A percentile compares a stretch with the other conserved stretches of the same genome.
Conservation (phyloP, 2,113 vertebrate genomes). For the Connochaetes taurinus region DNA sequence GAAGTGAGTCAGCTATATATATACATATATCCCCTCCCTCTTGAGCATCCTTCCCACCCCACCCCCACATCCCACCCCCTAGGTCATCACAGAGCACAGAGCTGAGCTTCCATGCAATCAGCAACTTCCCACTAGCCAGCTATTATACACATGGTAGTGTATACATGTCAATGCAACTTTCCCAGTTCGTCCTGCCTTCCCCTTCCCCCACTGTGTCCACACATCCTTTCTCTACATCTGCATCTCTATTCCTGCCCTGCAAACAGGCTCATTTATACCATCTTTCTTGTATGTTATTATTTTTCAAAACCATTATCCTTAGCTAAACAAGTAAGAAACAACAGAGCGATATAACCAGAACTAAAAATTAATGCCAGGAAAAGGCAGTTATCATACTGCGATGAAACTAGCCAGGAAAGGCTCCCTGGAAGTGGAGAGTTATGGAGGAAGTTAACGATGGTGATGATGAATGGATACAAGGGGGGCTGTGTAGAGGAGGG, state of each 20-base stretch:
- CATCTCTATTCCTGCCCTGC: neutral
- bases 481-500: neutral
- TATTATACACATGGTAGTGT: neutral
- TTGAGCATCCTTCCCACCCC: neutral
- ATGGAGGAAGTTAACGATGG: neutral
- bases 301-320: neutral
- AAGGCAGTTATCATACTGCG: neutral
- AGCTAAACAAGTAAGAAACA: neutral
- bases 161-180: neutral
- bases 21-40: neutral
- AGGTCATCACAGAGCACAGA: neutral
- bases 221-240: neutral
- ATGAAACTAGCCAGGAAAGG: neutral
- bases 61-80: neutral
- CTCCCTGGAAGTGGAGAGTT: neutral
- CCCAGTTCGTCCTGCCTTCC: neutral
- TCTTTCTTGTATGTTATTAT: neutral
- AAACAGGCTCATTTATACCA: neutral
- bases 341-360: neutral
- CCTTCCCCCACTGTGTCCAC: neutral
- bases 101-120: neutral
- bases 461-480: neutral
- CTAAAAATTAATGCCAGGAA: neutral
- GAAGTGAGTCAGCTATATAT: neutral
- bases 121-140: neutral